phyloP scores from a whole-genome alignment of 2,113 vertebrate species.

The Cavia aperea region DNA sequence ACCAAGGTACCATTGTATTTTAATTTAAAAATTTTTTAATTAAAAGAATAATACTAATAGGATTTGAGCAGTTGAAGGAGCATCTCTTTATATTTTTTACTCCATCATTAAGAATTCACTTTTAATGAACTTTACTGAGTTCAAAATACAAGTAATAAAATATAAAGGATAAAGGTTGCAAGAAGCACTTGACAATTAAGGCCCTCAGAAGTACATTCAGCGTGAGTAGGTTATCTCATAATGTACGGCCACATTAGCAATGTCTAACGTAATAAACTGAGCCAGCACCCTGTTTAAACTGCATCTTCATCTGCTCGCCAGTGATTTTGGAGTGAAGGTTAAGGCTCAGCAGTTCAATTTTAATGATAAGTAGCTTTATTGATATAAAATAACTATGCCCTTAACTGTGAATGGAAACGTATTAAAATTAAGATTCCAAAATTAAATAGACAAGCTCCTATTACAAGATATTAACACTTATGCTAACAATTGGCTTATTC shows the following conservation, averaged over 20 bases:
- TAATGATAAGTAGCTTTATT: conserved; percentile 39
- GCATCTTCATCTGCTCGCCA: not conserved
- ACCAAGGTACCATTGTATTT: not conserved
- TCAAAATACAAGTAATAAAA: conserved; percentile 27
- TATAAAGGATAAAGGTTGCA: not conserved
- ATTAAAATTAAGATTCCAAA: conserved; percentile 19
- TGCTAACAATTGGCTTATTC: conserved; percentile 37
- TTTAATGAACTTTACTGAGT: conserved; percentile 8
- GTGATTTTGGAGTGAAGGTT: not conserved
- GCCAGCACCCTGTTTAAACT: not conserved
- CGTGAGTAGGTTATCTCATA: not conserved
- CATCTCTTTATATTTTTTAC: not conserved
- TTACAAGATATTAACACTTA: conserved; percentile 54
- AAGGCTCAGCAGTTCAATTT: not conserved
- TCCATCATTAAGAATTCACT: not conserved
- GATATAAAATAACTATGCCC: not conserved
- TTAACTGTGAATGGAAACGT: conserved; percentile 34
- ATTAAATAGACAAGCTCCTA: not conserved
- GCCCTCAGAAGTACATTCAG: not conserved
- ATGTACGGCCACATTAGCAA: not conserved
- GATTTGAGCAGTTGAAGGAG: not conserved
- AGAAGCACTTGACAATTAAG: conserved; percentile 42
- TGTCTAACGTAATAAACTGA: conserved; percentile 17
- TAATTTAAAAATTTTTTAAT: not conserved
- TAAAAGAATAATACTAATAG: not conserved